A percentile compares a stretch with the other conserved stretches of the same genome.
Evolutionary conservation across 2,113 vertebrate genomes (phyloP).

Genomic region (Psettodes erumei): DNA sequence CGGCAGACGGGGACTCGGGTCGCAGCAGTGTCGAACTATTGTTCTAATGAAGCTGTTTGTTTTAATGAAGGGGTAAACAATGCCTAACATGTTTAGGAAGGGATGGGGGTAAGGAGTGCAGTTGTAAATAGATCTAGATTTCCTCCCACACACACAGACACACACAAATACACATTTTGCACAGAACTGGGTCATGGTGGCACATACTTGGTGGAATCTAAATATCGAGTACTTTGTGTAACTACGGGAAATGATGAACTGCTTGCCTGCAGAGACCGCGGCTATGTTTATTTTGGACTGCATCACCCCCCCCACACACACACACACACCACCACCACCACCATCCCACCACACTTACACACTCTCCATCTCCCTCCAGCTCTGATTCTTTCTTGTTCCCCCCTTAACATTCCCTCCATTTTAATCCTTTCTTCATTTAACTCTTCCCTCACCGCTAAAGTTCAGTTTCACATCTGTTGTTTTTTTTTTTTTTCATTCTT

Average conservation of each 20-base stretch:
- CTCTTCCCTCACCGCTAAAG: constrained; percentile 37
- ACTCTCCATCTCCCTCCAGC: constrained; percentile 40
- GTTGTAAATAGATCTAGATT: constrained; percentile 20
- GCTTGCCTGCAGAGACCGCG: constrained; percentile 68
- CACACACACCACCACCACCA: constrained; percentile 33
- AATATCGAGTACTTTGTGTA: constrained; percentile 71
- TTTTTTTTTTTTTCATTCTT: constrained; percentile 6
- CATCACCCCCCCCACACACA: constrained; percentile 43
- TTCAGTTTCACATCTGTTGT: constrained; percentile 1
- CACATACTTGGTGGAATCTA: constrained; percentile 68
- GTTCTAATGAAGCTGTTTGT: constrained; percentile 21
- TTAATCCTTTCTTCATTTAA: constrained; percentile 46
- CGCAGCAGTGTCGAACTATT: background rate
- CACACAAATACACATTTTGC: constrained; percentile 1
- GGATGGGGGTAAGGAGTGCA: constrained; percentile 8
- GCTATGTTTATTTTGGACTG: constrained; percentile 77
- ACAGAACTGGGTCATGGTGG: constrained; percentile 60
- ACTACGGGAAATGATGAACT: constrained; percentile 77
- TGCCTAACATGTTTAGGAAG: constrained; percentile 37
- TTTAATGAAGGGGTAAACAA: constrained; percentile 35
- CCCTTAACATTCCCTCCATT: constrained; percentile 27
- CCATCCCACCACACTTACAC: constrained; percentile 43
- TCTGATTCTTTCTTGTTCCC: constrained; percentile 26
- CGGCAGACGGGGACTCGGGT: background rate
- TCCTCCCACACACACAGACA: constrained; percentile 6